Base-by-base conservation (phyloP, 2,797 vertebrate genomes). In the Acanthiza pusilla region DNA sequence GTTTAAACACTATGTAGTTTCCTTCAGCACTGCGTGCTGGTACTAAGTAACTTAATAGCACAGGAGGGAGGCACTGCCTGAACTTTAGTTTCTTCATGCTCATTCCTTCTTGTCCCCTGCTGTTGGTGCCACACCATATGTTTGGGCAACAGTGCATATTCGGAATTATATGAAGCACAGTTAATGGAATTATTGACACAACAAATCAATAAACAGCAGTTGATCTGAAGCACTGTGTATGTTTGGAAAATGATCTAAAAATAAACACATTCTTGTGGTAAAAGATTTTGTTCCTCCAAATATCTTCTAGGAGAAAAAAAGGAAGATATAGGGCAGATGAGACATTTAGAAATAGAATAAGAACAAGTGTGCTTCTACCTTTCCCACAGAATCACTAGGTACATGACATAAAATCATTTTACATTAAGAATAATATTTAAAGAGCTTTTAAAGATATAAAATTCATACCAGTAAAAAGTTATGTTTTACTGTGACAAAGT, bases 121-220 rank as follows among this genome's bases (percentile, higher is more conserved):
- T 95, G 78, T 9, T 95, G 90, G 80, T 91, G 84, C 65, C 81
- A 93, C 91, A 95, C 81, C 75, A 85, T 51, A 76, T 88, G 89
- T 88, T 88, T 97, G 68, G 91, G 65, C 75, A 93, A 63, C 51
- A 92, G 72, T 47, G 68, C 93, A 96, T 94, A 94, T 93, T 93
- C 17, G 18, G 78, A 93, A 96, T 97, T 68, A 92, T 93, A 96
- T 85, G 70, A 83, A 95, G 87, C 47, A 83, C 61, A 92, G 91
- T 89, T 88, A 95, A 95, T 94, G 93, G 90, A 95, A 95, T 73
- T 94, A 95, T 91, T 95, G 91, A 96, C 91, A 94, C 88, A 93
- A 93, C 74, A 93, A 96, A 95, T 96, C 93, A 96, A 95, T 94
- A 95, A 96, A 97, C 80, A 95, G 93, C 82, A 95, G 88, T 92